A percentile compares a stretch with the other conserved stretches of the same genome.
These are phyloP conservation scores for Chunga burmeisteri DNA, from an alignment of 2,113 vertebrate genomes.

Conservation along the genomic window DNA sequence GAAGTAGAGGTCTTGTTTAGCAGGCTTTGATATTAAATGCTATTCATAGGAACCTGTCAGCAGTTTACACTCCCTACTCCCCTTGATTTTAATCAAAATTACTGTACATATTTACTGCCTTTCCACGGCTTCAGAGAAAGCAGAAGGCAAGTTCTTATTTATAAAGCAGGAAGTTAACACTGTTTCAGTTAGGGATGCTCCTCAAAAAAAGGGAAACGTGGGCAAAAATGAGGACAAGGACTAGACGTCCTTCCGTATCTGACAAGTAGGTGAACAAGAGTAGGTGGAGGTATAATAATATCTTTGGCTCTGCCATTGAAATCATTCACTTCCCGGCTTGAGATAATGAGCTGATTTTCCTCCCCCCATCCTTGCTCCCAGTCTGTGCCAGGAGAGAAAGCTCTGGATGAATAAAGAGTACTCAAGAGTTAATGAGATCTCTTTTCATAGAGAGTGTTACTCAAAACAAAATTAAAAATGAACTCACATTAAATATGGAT, in stretches of 20 bases:
- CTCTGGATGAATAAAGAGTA: background rate
- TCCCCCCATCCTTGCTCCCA: background rate
- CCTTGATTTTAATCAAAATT: background rate
- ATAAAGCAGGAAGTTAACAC: background rate
- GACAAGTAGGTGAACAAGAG: slow-evolving; percentile 8
- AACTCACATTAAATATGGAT: background rate
- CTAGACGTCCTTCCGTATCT: background rate
- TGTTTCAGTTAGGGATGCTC: background rate
- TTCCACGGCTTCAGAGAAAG: background rate
- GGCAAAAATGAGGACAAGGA: slow-evolving; percentile 18
- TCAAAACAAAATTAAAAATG: background rate
- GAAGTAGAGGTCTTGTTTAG: background rate
- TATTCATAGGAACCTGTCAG: background rate
- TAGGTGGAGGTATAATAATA: background rate
- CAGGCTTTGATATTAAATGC: background rate
- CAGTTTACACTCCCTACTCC: background rate
- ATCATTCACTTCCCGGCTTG: background rate
- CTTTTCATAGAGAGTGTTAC: background rate
- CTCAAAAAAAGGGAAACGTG: background rate
- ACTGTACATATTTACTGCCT: background rate
- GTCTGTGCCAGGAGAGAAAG: background rate
- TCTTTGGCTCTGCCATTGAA: background rate
- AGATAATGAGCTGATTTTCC: background rate
- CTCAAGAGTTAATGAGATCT: background rate
- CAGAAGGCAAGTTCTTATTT: background rate